Evolutionary conservation across 2,113 vertebrate species (phyloP).

Genomic region (Brienomyrus longianalis): DNA sequence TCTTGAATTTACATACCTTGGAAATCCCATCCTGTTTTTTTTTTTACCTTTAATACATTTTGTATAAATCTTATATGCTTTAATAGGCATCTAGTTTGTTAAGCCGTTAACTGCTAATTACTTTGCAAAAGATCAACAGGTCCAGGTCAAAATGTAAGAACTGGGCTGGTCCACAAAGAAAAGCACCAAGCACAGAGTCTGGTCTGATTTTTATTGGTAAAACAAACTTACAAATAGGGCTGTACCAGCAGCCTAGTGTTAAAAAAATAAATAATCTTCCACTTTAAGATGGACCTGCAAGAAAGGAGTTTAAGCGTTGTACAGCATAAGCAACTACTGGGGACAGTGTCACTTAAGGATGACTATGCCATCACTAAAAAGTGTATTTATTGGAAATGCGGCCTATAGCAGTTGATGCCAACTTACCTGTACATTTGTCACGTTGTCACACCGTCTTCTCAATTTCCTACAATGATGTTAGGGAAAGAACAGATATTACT

Average conservation of each 20-base stretch:
- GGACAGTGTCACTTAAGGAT: too few relatives aligned
- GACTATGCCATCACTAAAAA: background rate
- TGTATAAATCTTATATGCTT: background rate
- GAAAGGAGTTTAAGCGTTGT: background rate
- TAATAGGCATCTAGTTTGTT: background rate
- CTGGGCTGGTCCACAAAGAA: background rate
- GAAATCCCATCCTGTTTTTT: background rate
- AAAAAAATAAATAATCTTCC: constrained; percentile 13
- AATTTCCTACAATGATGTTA: background rate
- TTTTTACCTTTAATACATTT: background rate
- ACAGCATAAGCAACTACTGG: background rate
- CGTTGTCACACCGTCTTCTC: background rate
- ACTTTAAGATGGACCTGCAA: constrained; percentile 14
- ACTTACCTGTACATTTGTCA: background rate
- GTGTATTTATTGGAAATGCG: background rate
- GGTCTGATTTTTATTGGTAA: constrained; percentile 11
- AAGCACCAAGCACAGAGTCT: background rate
- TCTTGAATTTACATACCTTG: background rate
- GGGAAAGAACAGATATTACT: background rate
- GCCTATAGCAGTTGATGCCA: background rate
- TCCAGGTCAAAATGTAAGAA: background rate
- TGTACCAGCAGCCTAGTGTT: constrained; percentile 17
- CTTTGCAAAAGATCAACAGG: background rate
- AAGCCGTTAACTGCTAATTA: background rate
- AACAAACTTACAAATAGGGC: background rate